Conservation (phyloP, 1,140 invertebrate species). For the Orius insidiosus region DNA sequence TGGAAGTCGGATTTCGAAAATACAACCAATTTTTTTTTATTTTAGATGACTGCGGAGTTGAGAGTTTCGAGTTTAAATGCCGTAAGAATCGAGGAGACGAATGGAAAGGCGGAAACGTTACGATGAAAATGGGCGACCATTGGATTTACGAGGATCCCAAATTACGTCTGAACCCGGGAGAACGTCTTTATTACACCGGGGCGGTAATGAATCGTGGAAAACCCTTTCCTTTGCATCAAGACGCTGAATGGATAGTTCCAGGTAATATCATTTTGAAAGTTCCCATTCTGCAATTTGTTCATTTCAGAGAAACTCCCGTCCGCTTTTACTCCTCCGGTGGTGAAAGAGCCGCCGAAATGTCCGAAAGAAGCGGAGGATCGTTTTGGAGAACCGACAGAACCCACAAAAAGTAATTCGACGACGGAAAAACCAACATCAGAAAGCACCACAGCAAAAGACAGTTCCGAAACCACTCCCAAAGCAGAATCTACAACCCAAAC, state of each 20-base stretch:
- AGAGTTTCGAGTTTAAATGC: constrained; percentile 9
- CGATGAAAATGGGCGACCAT: constrained; percentile 1
- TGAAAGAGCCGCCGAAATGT: no score
- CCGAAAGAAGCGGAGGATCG: no score
- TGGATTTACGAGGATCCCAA: constrained; percentile 10
- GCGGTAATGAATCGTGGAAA: neutral
- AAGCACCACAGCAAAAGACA: no score
- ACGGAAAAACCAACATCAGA: no score
- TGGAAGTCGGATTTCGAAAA: neutral
- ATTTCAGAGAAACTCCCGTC: no score
- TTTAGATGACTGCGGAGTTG: constrained; percentile 10
- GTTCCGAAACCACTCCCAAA: no score
- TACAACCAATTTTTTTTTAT: constrained; percentile 1
- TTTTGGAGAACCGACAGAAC: no score
- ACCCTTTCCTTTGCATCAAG: neutral
- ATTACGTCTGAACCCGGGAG: neutral
- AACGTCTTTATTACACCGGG: constrained; percentile 1
- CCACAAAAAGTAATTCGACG: no score
- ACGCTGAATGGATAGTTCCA: constrained; percentile 6
- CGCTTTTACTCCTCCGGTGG: no score
- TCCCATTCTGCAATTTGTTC: neutral
- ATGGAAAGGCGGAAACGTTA: constrained; percentile 11
- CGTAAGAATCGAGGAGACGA: neutral
- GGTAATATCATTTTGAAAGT: neutral
- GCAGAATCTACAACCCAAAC: no score